These are phyloP conservation scores for Spondyliosoma cantharus DNA, from an alignment of 2,797 vertebrate genomes.

Conservation along the genomic window DNA sequence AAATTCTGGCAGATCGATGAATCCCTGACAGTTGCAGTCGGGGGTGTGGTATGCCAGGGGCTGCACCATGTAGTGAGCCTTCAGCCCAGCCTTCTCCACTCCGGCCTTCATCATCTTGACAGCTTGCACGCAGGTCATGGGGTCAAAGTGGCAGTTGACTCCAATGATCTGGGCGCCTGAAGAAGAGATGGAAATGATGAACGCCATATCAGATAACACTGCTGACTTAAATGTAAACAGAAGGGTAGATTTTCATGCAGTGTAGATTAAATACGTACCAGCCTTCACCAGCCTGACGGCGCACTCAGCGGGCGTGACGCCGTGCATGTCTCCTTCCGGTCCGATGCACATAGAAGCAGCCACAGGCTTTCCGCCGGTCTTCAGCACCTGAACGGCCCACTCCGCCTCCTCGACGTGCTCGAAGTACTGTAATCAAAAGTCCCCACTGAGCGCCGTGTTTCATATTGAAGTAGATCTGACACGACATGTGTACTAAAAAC, in stretches of 20 bases:
- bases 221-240: background rate
- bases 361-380: constrained; percentile 88
- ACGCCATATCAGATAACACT: background rate
- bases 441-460: background rate
- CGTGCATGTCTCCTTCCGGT: constrained; percentile 88
- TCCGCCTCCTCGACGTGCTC: constrained; percentile 93
- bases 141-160: constrained; percentile 95
- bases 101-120: constrained; percentile 84
- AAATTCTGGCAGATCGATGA: constrained; percentile 79
- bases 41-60: constrained; percentile 78
- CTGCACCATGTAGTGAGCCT: constrained; percentile 91
- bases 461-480: background rate
- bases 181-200: background rate
- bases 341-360: constrained; percentile 89
- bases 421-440: constrained; percentile 85
- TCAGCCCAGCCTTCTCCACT: constrained; percentile 87
- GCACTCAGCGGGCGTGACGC: constrained; percentile 83
- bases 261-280: constrained; percentile 75
- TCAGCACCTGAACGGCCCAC: constrained; percentile 91
- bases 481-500: too few relatives aligned
- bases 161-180: constrained; percentile 91
- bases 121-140: constrained; percentile 86
- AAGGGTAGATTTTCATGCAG: background rate
- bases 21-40: constrained; percentile 91
- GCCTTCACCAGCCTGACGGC: constrained; percentile 89